These are phyloP conservation scores for Zeugodacus cucurbitae DNA, from an alignment of 1,140 invertebrate genomes.

Conservation along the genomic window DNA sequence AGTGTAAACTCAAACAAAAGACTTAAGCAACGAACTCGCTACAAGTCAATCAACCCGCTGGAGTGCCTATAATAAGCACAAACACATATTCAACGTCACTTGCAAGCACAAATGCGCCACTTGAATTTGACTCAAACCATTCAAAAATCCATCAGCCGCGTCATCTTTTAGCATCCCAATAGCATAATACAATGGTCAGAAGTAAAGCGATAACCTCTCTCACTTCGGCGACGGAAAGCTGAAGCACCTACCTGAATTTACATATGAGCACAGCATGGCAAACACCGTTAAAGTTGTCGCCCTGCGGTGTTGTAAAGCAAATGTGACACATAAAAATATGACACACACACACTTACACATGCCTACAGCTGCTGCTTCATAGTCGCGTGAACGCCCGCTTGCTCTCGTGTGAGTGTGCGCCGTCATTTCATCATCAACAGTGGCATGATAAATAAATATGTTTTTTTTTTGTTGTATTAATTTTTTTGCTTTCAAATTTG, in stretches of 20 bases:
- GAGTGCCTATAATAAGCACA: neutral
- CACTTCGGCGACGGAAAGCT: no score
- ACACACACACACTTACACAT: neutral
- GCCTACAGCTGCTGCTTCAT: no score
- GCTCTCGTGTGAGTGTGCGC: neutral
- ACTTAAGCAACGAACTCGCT: constrained; percentile 37
- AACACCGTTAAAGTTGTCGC: constrained; percentile 1
- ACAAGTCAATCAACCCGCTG: neutral
- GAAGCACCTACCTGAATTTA: neutral
- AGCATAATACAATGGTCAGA: neutral
- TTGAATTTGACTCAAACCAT: neutral
- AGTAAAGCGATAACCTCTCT: no score
- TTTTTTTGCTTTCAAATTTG: neutral
- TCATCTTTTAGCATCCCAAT: neutral
- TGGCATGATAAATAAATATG: neutral
- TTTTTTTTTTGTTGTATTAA: neutral
- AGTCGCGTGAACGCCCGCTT: neutral
- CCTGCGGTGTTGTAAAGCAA: neutral
- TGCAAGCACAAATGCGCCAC: neutral
- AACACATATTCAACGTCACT: neutral
- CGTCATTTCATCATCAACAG: neutral
- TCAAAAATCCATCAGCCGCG: neutral
- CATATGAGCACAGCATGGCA: neutral
- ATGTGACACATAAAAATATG: constrained; percentile 6
- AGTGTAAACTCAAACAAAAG: constrained; percentile 31